Conservation (phyloP, 1,140 invertebrate genomes). For the Trigoniulus corallinus region DNA sequence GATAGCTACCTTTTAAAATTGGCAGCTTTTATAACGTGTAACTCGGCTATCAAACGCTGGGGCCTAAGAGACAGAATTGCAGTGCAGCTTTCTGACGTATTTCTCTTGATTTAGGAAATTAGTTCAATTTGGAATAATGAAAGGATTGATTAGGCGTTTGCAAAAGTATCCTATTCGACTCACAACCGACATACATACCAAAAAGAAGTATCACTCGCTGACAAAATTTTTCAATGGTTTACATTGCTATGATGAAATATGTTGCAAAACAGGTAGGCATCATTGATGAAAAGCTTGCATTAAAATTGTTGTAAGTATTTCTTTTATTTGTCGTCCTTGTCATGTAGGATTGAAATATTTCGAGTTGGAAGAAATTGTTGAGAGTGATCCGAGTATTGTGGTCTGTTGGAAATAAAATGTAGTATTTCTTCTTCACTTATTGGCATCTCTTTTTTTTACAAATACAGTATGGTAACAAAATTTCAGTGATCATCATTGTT, state of each 20-base stretch:
- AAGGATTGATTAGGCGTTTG: slow-evolving; percentile 65
- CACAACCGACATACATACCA: slow-evolving; percentile 5
- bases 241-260: slow-evolving; percentile 73
- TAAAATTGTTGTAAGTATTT: neutral
- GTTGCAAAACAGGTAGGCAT: slow-evolving; percentile 46
- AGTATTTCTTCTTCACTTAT: neutral
- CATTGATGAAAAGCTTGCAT: neutral
- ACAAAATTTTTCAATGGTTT: slow-evolving; percentile 58
- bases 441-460: neutral
- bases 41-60: too few relatives aligned
- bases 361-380: slow-evolving; percentile 69
- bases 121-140: slow-evolving; percentile 76
- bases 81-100: neutral
- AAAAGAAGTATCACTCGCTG: slow-evolving; percentile 17
- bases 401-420: slow-evolving; percentile 57
- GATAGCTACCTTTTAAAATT: too few relatives aligned
- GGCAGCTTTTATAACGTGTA: too few relatives aligned
- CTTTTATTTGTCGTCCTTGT: neutral
- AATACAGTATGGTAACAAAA: too few relatives aligned
- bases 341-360: slow-evolving; percentile 43
- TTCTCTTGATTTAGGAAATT: slow-evolving; percentile 37
- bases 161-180: slow-evolving; percentile 40
- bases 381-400: slow-evolving; percentile 64
- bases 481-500: too few relatives aligned
- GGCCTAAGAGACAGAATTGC: too few relatives aligned